Conservation (phyloP, 1,140 invertebrate genomes). For the Papilio polyxenes region DNA sequence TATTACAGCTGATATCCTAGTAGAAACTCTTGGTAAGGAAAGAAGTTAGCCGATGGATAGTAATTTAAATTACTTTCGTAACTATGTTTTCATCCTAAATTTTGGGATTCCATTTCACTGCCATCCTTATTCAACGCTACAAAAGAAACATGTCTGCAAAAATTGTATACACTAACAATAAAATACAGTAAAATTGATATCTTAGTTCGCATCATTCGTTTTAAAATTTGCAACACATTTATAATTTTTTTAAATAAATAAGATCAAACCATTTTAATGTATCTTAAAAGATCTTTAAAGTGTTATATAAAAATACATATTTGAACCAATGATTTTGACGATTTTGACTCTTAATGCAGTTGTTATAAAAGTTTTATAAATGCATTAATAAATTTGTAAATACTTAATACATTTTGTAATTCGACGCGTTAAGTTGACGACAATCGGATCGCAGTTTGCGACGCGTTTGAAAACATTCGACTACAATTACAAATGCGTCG, state of each 20-base stretch:
- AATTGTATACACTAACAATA: neutral
- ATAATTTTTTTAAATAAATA: neutral
- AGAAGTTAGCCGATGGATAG: too few species aligned
- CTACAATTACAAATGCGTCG: conserved; percentile 68
- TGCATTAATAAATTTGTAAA: conserved; percentile 37
- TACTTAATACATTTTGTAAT: conserved; percentile 61
- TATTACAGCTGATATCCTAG: too few species aligned
- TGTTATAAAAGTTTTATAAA: neutral
- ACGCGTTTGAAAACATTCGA: conserved; percentile 74
- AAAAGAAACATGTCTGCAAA: neutral
- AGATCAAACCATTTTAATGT: neutral
- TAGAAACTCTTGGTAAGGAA: too few species aligned
- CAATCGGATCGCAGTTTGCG: conserved; percentile 67
- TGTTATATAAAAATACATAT: neutral
- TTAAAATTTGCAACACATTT: neutral
- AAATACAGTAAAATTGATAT: neutral
- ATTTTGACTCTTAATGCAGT: conserved; percentile 19
- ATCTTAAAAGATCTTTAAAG: conserved; percentile 13
- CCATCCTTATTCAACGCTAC: too few species aligned
- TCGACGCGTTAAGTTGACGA: conserved; percentile 62
- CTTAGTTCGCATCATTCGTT: neutral
- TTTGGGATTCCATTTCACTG: too few species aligned
- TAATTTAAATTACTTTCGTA: too few species aligned
- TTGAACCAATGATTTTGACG: neutral
- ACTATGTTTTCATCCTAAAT: too few species aligned